Evolutionary conservation across 2,888 invertebrate species (phyloP), one percentile per base, ranked within the genome.

Genomic region (Apoderus coryli): DNA sequence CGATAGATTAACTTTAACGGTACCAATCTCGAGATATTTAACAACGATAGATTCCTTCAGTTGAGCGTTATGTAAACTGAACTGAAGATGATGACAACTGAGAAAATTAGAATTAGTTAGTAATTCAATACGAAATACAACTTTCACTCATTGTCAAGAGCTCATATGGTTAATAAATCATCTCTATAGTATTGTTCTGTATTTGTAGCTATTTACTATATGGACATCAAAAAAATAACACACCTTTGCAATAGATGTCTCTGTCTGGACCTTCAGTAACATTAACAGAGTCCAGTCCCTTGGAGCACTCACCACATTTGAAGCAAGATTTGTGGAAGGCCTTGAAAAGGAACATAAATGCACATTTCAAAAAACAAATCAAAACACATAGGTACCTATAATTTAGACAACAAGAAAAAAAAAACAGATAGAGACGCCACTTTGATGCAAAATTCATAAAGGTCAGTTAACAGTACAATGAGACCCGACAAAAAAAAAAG

Each of bases 231-330:
- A 25, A 23, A 29, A 16, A 19, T 22, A 33, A 68, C 70, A 55
- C 69, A 85, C 88, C 84, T 80, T 84, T 90, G 69, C 93, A 93
- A 68, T 88, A 93, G 67, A 92, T 85, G 58, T 92, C 84, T 69
- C 82, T 84, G 60, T 92, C 88, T 50, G 90, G 81, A 53, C 85
- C 92, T 63, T 88, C 89, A 63, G 86, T 86, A 67, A 82, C 84
- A 66, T 79, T 81, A 54, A 80, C 74, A 45, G 88, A 88, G 67
- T 89, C 86, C 68, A 89, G 71, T 56, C 80, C 69, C 68, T 85
- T 88, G 52, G 67, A 63, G 67, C 88, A 89, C 49, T 75, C 72
- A 58, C 72, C 82, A 69, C 88, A 88, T 68, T 86, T 88, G 77
- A 77, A 89, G 69, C 88, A 89, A 68, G 82, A 80, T 70, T 66